Evolutionary conservation across 2,888 invertebrate genomes (phyloP).

Genomic region (Pachydiplax longipennis): DNA sequence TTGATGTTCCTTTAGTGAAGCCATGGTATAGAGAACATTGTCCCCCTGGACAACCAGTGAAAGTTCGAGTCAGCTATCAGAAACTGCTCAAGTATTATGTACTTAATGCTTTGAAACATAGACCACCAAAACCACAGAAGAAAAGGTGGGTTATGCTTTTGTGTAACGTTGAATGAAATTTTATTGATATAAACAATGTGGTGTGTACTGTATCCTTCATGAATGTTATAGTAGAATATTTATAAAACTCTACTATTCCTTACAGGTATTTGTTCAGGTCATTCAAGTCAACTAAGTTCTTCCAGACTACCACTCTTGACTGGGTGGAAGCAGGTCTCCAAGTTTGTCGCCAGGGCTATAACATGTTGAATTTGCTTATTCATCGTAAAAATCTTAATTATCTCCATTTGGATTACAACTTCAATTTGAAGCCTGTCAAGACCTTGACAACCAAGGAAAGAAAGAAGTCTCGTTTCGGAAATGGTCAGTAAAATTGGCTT

Average conservation of each 20-base stretch:
- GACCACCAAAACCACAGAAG: slow-evolving; percentile 98
- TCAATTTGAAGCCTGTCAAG: slow-evolving; percentile 99
- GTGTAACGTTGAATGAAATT: not conserved
- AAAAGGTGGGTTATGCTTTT: slow-evolving; percentile 70
- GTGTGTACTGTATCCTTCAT: not conserved
- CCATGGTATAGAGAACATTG: slow-evolving; percentile 96
- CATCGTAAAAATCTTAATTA: slow-evolving; percentile 99
- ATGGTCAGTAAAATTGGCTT: slow-evolving; percentile 68
- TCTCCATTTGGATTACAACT: slow-evolving; percentile 99
- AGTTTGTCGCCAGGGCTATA: slow-evolving; percentile 98
- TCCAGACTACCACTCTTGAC: slow-evolving; percentile 98
- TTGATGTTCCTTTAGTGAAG: slow-evolving; percentile 97
- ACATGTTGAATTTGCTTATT: slow-evolving; percentile 98
- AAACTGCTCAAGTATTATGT: slow-evolving; percentile 98
- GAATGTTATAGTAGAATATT: not conserved
- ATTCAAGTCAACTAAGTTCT: slow-evolving; percentile 99
- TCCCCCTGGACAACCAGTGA: slow-evolving; percentile 96
- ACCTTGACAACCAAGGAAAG: slow-evolving; percentile 99
- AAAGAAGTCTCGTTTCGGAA: slow-evolving; percentile 97
- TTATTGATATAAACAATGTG: not conserved
- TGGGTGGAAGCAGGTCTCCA: slow-evolving; percentile 99
- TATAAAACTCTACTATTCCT: not conserved
- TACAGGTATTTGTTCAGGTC: slow-evolving; percentile 92
- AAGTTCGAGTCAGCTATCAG: slow-evolving; percentile 99
- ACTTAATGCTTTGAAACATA: slow-evolving; percentile 95